phyloP scores from a whole-genome alignment of 2,888 invertebrate genomes.

The Dioctria linearis region DNA sequence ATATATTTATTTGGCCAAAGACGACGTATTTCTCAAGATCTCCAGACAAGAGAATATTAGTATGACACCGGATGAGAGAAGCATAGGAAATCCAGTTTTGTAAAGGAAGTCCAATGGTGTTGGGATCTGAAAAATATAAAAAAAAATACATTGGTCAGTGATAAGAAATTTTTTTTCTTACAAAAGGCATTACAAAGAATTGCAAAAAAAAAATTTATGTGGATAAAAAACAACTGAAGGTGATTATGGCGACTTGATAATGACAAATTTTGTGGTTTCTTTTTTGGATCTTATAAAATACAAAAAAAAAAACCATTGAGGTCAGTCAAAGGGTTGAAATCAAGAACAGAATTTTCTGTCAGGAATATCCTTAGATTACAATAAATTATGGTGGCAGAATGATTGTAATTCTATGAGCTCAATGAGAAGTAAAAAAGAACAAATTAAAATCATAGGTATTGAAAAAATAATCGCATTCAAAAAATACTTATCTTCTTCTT shows the following conservation, averaged over 20 bases:
- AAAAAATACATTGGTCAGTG: not conserved
- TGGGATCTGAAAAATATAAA: conserved; percentile 8
- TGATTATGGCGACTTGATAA: not conserved
- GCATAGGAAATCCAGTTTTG: not conserved
- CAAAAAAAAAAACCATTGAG: not conserved
- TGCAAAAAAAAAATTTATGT: not conserved
- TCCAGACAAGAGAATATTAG: not conserved
- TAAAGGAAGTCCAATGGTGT: too few species aligned
- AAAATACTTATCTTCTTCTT: too few species aligned
- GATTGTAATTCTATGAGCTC: too few species aligned
- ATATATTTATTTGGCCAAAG: too few species aligned
- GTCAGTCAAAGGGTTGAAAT: not conserved
- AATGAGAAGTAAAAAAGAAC: too few species aligned
- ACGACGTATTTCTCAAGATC: not conserved
- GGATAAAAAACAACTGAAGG: not conserved
- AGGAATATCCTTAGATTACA: too few species aligned
- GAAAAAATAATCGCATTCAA: too few species aligned
- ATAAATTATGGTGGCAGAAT: too few species aligned
- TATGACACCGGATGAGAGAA: conserved; percentile 24
- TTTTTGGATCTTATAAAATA: not conserved
- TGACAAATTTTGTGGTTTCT: not conserved
- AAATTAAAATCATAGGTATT: too few species aligned
- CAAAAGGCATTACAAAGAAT: not conserved
- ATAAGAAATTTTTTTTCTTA: conserved; percentile 19
- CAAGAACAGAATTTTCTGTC: too few species aligned